Conservation (phyloP, 2,113 vertebrate genomes). For the Carassius gibelio region DNA sequence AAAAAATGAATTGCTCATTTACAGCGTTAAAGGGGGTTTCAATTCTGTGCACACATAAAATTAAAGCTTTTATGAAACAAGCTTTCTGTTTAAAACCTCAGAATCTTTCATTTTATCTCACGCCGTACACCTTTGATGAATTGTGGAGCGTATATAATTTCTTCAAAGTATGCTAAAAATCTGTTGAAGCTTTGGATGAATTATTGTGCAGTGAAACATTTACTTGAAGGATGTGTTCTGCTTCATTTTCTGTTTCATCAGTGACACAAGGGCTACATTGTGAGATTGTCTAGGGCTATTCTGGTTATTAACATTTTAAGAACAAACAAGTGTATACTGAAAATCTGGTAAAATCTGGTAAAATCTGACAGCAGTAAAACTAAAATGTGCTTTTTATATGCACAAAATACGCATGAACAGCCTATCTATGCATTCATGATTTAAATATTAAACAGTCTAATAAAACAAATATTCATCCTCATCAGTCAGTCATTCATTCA, state of each 20-base stretch:
- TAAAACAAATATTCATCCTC: background rate
- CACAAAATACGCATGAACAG: constrained; percentile 13
- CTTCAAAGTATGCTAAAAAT: constrained; percentile 29
- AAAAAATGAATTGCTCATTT: background rate
- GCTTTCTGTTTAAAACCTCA: background rate
- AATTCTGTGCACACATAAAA: background rate
- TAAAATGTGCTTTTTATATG: background rate
- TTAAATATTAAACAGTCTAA: background rate
- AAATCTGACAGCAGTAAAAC: background rate
- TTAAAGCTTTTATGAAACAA: background rate
- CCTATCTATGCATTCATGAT: background rate
- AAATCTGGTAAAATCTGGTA: background rate
- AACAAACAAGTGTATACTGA: background rate
- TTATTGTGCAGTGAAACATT: constrained; percentile 36
- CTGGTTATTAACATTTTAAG: background rate
- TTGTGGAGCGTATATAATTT: constrained; percentile 30
- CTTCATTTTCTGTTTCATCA: constrained; percentile 26
- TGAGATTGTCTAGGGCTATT: constrained; percentile 8
- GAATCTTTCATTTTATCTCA: background rate
- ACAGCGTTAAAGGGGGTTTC: background rate
- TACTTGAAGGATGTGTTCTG: constrained; percentile 33
- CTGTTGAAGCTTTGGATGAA: constrained; percentile 18
- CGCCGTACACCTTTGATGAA: constrained; percentile 20
- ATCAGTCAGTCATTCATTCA: background rate
- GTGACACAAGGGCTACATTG: constrained; percentile 7